Percentiles rank a stretch among this genome's conserved stretches.
Conservation (phyloP, 1,140 invertebrate species). For the Brachionus koreanus region DNA sequence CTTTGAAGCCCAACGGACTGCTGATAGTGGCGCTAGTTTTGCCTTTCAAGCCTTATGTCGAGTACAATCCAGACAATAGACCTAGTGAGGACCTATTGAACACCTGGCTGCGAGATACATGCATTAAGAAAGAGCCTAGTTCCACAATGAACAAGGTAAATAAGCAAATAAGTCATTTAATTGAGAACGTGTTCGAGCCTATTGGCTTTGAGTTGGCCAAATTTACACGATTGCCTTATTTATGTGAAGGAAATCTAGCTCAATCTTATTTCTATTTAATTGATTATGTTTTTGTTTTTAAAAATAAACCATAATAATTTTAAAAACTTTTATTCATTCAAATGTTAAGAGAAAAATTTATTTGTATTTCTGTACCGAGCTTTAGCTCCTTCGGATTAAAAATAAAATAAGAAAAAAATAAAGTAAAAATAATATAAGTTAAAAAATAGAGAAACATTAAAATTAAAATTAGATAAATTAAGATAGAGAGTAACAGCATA, state of each 20-base stretch:
- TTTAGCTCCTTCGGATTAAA: no score
- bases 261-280: constrained; percentile 84
- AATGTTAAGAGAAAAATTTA: no score
- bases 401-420: no score
- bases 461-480: no score
- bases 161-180: constrained; percentile 67
- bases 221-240: constrained; percentile 81
- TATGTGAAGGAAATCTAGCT: constrained; percentile 87
- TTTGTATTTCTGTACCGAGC: no score
- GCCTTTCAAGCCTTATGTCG: constrained; percentile 83
- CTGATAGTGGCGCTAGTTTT: constrained; percentile 77
- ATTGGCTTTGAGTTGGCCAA: constrained; percentile 68
- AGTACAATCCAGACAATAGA: constrained; percentile 59
- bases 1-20: constrained; percentile 66
- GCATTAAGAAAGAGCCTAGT: constrained; percentile 60
- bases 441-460: no score
- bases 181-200: constrained; percentile 68
- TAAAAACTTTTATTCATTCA: not conserved
- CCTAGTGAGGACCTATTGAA: not conserved
- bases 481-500: no score
- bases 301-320: constrained; percentile 39
- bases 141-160: constrained; percentile 70
- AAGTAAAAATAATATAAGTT: no score
- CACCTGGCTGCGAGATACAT: no score
- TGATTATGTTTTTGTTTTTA: constrained; percentile 73